Base-by-base conservation (phyloP, 1,140 invertebrate genomes). In the Melitaea cinxia region DNA sequence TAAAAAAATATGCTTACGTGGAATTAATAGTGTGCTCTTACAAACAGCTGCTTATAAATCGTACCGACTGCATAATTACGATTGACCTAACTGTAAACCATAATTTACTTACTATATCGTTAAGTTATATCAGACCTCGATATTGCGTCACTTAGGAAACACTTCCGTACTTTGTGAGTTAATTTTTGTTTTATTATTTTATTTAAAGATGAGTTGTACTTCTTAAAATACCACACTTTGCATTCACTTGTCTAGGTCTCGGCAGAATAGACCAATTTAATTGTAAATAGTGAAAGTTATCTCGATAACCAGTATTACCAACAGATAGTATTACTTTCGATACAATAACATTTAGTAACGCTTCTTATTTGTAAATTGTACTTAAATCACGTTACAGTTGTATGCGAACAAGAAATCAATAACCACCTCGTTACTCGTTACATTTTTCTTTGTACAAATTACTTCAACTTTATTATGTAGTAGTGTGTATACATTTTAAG, bases 211-310 rank as follows among this genome's bases (percentile, higher is more conserved):
- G 45, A 30, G 30, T 42, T 47, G 39, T 63, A 37, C 28, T 14
- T 64, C 61, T 57, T 61, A 50, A 39, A 64, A 56, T 60, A 47
- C 39, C 9, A 66, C 28, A 42, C 39, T 45, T 68, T 37, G 50
- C 54, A 67, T 59, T 66, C 50, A 54, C 56, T 28, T 14, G 26
- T 23, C 23, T 28, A 69, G 57, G 49, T 69, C 56, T 63, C 49
- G 55, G 47, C 35, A 54, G 35, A 69, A 70, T 49, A 45, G 49
- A 42, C 23, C 42, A 59, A 28, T 35, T 64, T 54, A 52, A 67
- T 63, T 52, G 49, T 49, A 65, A 23, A 52, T 66, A 68, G 72
- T 65, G 72, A 74, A 74, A 74, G 69, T 66, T 68, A 47, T 47
- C 10, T 60, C 65, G 45, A 56, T 30, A 62, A 37, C 50, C 37